These are phyloP conservation scores for Peucedramus taeniatus DNA, from an alignment of 2,113 vertebrate species.

Conservation along the genomic window DNA sequence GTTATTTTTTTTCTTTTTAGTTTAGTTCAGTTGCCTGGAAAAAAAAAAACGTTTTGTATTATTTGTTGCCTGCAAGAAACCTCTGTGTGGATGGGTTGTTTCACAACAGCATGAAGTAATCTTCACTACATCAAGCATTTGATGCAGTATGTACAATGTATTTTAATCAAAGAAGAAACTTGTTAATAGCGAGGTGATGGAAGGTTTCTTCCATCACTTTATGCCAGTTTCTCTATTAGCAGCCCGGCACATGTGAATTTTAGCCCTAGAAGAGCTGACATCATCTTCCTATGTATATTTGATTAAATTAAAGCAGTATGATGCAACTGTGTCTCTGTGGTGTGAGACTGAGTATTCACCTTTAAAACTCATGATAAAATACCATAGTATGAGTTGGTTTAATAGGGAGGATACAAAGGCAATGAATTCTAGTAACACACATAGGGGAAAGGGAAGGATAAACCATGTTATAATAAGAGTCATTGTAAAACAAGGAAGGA, in stretches of 20 bases:
- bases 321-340: neutral
- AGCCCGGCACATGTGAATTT: neutral
- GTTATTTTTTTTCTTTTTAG: neutral
- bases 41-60: neutral
- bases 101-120: neutral
- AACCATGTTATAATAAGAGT: neutral
- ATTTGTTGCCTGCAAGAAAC: neutral
- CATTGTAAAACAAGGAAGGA: neutral
- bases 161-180: neutral
- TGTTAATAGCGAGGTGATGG: neutral
- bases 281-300: neutral
- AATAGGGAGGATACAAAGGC: neutral
- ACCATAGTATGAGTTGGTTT: neutral
- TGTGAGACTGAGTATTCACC: neutral
- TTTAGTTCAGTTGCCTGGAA: neutral
- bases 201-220: neutral
- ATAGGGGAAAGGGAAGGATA: neutral
- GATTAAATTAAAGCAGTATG: neutral
- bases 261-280: neutral
- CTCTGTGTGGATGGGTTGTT: neutral
- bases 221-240: neutral
- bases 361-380: neutral
- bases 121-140: neutral
- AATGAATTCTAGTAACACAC: neutral
- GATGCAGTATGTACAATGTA: neutral